Evolutionary conservation across 2,888 invertebrate genomes (phyloP), one percentile per base, ranked within the genome.

Genomic region (Amaurobius ferox): DNA sequence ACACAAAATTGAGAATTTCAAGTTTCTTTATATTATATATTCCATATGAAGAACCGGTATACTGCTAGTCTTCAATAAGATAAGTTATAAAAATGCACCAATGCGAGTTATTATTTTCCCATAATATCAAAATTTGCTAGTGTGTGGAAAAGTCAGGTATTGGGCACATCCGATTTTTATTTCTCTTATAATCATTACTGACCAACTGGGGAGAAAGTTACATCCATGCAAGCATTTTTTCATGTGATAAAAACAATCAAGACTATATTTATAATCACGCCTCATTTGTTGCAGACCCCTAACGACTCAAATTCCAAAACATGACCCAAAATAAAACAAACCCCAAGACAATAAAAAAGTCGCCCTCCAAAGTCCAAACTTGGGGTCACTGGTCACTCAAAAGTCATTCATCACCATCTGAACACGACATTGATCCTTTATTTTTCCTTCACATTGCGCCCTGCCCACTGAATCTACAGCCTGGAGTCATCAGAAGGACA

Each of bases 401-500:
- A 76, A 40, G 29, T 28, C 61, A 48, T 67, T 77, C 68, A 68
- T 77, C 68, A 55, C 28, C 39, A 39, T 40, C 40, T 5, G 48
- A 40, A 30, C 35, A 35, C 30, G 26, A 61, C 72, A 30, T 7
- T n/a, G 44, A 26, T 62, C 35, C 26, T 28, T 32, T n/a, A 35
- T 62, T 19, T 73, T 70, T 29, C 44, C 29, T 19, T 30, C 35
- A 7, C 48, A 23, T 40, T 16, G 28, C 16, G 5, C 32, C 23
- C 19, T 39, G 32, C 26, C 39, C 61, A 40, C 19, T 1, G 40
- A 40, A 64, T 40, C 30, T n/a, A 28, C 61, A 74, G 64, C 64
- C 64, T 44, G 68, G 48, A 77, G 68, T 77, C 77, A 77, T 77
- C 77, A 77, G 77, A 77, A 77, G 61, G 77, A 68, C 68, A 77